phyloP scores from a whole-genome alignment of 2,113 vertebrate species.

The Upupa epops region DNA sequence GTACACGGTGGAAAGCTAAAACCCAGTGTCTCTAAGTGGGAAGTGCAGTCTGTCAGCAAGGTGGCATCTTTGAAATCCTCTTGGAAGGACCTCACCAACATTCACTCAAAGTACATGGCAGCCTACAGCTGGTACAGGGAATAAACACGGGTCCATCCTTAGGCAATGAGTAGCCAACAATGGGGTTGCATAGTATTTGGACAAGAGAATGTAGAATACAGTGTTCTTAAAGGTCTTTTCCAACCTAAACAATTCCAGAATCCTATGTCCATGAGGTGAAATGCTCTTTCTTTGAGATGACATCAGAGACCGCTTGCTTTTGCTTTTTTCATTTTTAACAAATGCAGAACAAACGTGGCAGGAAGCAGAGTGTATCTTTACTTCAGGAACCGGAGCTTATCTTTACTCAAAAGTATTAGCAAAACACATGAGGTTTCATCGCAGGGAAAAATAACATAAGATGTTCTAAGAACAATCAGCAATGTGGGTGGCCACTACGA shows the following conservation, averaged over 20 bases:
- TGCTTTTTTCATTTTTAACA: not conserved
- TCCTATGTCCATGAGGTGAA: not conserved
- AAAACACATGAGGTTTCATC: not conserved
- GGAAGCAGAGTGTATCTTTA: not conserved
- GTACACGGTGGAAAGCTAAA: not conserved
- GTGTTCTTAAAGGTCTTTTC: not conserved
- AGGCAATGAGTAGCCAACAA: not conserved
- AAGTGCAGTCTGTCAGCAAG: not conserved
- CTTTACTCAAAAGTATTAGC: not conserved
- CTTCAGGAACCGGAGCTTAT: not conserved
- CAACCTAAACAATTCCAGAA: not conserved
- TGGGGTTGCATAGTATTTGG: not conserved
- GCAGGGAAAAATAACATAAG: not conserved
- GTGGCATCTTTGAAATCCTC: not conserved
- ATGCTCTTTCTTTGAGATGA: not conserved
- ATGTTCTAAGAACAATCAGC: constrained; percentile 42
- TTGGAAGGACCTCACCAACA: not conserved
- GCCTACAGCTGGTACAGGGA: not conserved
- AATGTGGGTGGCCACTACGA: constrained; percentile 1
- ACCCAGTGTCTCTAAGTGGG: not conserved
- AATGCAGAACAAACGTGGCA: not conserved
- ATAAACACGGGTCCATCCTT: not conserved
- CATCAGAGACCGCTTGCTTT: not conserved
- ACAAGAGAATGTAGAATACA: not conserved
- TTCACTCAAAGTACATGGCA: not conserved